These are phyloP conservation scores for Macropodus opercularis DNA, from an alignment of 2,797 vertebrate species.

Conservation along the genomic window DNA sequence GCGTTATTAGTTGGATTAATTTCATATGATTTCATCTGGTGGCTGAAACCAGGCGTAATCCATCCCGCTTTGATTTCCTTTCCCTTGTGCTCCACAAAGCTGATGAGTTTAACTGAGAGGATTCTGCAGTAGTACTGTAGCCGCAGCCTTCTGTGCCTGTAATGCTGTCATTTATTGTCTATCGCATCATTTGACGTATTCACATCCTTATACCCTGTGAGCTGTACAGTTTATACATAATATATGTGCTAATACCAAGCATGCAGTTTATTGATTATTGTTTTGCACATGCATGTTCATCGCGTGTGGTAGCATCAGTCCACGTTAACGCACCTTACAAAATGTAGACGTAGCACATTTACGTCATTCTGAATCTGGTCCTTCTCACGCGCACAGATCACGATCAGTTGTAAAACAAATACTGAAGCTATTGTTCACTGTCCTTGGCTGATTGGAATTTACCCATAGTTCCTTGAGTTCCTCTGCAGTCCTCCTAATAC, in stretches of 20 bases:
- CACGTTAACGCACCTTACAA: neutral
- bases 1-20: constrained; percentile 46
- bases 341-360: neutral
- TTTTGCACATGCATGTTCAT: constrained; percentile 1
- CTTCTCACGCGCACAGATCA: neutral
- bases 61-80: constrained; percentile 20
- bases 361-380: constrained; percentile 7
- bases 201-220: neutral
- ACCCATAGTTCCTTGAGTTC: constrained; percentile 10
- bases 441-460: constrained; percentile 36
- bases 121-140: too few species aligned
- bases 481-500: constrained; percentile 23
- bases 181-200: neutral
- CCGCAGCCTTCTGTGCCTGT: neutral
- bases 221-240: neutral
- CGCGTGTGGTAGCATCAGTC: constrained; percentile 11
- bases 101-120: constrained; percentile 2
- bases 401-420: too few species aligned
- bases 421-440: constrained; percentile 9
- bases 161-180: neutral
- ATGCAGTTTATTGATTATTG: neutral
- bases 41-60: constrained; percentile 20
- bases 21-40: constrained; percentile 35
- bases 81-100: constrained; percentile 11
- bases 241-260: neutral